A percentile compares a stretch with the other conserved stretches of the same genome.
phyloP scores from a whole-genome alignment of 1,140 invertebrate species.

The Drosophila arawakana region DNA sequence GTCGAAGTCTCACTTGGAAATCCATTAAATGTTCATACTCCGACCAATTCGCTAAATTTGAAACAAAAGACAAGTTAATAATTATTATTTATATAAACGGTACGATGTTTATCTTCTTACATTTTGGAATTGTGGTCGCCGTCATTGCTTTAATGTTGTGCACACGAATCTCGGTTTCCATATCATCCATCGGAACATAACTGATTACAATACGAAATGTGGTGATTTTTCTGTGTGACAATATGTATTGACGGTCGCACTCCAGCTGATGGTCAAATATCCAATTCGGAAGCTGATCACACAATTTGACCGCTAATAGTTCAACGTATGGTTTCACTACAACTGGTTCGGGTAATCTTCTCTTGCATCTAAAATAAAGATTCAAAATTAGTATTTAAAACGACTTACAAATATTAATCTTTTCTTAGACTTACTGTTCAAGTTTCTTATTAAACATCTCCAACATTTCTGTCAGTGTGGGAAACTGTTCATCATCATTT shows the following conservation, averaged over 20 bases:
- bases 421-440: conserved; percentile 25
- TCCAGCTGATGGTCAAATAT: conserved; percentile 57
- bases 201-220: conserved; percentile 47
- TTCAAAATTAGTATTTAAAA: background rate
- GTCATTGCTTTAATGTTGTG: conserved; percentile 26
- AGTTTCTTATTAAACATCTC: conserved; percentile 13
- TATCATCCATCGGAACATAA: conserved; percentile 39
- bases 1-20: conserved; percentile 59
- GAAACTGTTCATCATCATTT: background rate
- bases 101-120: background rate
- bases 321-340: conserved; percentile 21
- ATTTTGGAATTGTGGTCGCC: background rate
- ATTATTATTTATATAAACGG: background rate
- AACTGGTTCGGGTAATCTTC: background rate
- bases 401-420: background rate
- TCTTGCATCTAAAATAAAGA: conserved; percentile 5
- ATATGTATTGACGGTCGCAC: conserved; percentile 43
- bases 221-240: conserved; percentile 41
- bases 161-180: conserved; percentile 45
- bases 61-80: too few species aligned
- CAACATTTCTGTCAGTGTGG: conserved; percentile 22
- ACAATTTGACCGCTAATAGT: conserved; percentile 18
- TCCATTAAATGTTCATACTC: conserved; percentile 44
- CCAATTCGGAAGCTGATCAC: conserved; percentile 46
- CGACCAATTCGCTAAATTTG: conserved; percentile 3